Conservation (phyloP, 2,888 invertebrate species). For the Synergus umbraculus region DNA sequence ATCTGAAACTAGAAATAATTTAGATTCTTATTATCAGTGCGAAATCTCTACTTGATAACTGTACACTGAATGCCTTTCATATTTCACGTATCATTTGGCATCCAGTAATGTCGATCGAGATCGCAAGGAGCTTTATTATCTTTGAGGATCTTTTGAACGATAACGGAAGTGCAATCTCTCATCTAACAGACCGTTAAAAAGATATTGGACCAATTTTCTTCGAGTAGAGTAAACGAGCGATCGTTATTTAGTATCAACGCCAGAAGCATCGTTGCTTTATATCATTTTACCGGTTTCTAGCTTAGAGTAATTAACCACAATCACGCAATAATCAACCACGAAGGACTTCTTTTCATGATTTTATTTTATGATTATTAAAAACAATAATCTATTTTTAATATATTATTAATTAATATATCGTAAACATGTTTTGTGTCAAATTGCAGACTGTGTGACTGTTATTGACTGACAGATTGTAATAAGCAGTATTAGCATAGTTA, state of each 20-base stretch:
- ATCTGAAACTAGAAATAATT: background rate
- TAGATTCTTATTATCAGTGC: background rate
- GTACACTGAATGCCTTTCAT: slow-evolving; percentile 1
- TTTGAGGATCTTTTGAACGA: background rate
- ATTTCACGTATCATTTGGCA: slow-evolving; percentile 22
- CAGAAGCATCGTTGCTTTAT: background rate
- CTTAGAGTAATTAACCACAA: background rate
- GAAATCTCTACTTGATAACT: background rate
- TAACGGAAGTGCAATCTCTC: slow-evolving; percentile 23
- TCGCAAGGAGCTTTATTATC: slow-evolving; percentile 4
- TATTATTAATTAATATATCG: no score
- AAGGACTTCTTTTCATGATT: background rate
- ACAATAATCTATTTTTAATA: no score
- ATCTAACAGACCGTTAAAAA: background rate
- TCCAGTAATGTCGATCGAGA: slow-evolving; percentile 8
- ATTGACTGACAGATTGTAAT: no score
- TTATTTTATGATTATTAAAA: no score
- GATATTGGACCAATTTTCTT: slow-evolving; percentile 16
- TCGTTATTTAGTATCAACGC: background rate
- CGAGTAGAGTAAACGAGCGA: background rate
- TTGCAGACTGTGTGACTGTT: no score
- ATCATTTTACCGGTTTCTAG: background rate
- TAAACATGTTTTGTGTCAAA: no score
- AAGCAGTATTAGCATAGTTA: no score
- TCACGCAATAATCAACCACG: background rate